Evolutionary conservation across 2,888 invertebrate genomes (phyloP), one percentile per base, ranked within the genome.

Genomic region (Congeria kusceri): DNA sequence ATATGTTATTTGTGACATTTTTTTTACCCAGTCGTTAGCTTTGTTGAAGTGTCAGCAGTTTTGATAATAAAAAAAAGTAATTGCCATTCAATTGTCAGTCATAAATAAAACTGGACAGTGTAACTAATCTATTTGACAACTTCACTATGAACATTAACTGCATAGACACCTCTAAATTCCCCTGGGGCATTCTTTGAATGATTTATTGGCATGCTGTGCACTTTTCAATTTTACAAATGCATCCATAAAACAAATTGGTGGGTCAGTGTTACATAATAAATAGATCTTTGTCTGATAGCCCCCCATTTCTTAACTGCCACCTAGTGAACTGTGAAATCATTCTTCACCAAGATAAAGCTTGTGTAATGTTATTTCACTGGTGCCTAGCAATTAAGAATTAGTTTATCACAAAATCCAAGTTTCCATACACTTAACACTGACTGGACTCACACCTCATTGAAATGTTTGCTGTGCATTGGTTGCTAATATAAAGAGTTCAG

Each of bases 161-260:
- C 39, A 32, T 25, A 32, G 39, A 32, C 67, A 57, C 58, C 67
- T 58, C 57, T 23, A 39, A 18, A 28, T 9, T 67, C 11, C 15
- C 71, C 63, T 39, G 44, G 56, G 32, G 71, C 57, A 46, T 27
- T 15, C 56, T 49, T 57, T 63, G 64, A 62, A 58, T 63, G 32
- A 72, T 72, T 72, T 64, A 72, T 65, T 72, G 58, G 46, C 71
- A 44, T 20, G 23, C 32, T 29, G n/a, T 73, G 78, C 69, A 64
- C 44, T 64, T 78, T 73, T 78, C 72, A 78, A 78, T 78, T 73
- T 69, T 63, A 25, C 53, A 53, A 53, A 20, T 29, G 47, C 58
- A 71, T 56, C 64, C 71, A 64, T 63, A 58, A 58, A 57, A 72
- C 64, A 58, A 72, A 64, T 46, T 58, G 29, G 4, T 57, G 64